Percentiles rank a stretch among this genome's conserved stretches.
Conservation (phyloP, 2,888 invertebrate genomes). For the Drosophila pseudotalamancana region DNA sequence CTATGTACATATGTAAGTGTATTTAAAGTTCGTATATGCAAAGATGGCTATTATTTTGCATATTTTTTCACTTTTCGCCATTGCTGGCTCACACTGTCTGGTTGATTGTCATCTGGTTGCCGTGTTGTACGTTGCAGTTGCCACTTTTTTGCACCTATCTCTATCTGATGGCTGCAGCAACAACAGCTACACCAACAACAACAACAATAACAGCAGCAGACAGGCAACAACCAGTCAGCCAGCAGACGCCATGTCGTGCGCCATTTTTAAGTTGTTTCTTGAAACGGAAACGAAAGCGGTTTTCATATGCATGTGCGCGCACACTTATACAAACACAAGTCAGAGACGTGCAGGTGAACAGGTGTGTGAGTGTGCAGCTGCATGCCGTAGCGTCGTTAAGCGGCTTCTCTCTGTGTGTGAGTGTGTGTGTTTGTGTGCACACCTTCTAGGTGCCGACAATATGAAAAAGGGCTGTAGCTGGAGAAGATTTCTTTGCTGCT, state of each 20-base stretch:
- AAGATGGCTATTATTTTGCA: neutral
- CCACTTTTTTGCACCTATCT: constrained; percentile 70
- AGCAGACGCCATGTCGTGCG: constrained; percentile 64
- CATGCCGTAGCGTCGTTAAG: constrained; percentile 48
- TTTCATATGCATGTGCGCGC: constrained; percentile 74
- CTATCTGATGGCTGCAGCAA: constrained; percentile 64
- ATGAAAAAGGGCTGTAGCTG: constrained; percentile 57
- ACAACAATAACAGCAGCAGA: constrained; percentile 16
- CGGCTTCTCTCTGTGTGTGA: constrained; percentile 30
- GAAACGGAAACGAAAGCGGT: constrained; percentile 81
- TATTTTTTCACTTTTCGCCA: constrained; percentile 37
- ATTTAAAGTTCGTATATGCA: neutral
- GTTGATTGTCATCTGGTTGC: constrained; percentile 69
- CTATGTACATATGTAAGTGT: no score
- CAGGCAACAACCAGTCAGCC: constrained; percentile 25
- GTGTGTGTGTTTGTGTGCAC: constrained; percentile 19
- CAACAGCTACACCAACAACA: constrained; percentile 24
- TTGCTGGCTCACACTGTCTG: constrained; percentile 42
- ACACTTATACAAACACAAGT: constrained; percentile 32
- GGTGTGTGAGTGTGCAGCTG: constrained; percentile 27
- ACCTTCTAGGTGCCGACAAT: constrained; percentile 68
- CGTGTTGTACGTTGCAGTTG: constrained; percentile 54
- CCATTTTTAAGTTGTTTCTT: constrained; percentile 76
- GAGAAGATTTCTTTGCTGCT: constrained; percentile 59
- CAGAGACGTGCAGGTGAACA: neutral